A percentile compares a stretch with the other conserved stretches of the same genome.
These are phyloP conservation scores for Equus przewalskii DNA, from an alignment of 2,113 vertebrate genomes.

Conservation along the genomic window DNA sequence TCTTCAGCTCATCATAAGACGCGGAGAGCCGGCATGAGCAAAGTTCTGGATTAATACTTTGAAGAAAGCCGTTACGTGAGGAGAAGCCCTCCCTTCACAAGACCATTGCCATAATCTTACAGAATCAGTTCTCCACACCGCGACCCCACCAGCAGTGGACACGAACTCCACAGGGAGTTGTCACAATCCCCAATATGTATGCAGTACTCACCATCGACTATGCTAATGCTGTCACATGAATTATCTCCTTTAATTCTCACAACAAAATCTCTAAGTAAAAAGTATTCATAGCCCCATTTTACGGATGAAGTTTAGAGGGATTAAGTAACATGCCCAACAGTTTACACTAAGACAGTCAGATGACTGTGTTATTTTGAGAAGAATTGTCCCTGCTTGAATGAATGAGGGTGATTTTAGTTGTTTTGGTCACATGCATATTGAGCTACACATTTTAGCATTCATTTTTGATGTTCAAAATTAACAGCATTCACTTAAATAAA, in stretches of 20 bases:
- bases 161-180: too few relatives aligned
- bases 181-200: neutral
- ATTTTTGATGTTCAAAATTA: neutral
- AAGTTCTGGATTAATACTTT: slow-evolving; percentile 26
- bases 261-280: neutral
- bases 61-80: neutral
- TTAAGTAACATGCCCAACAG: neutral
- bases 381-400: neutral
- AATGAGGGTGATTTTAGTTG: neutral
- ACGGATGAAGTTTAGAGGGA: neutral
- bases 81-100: neutral
- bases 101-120: neutral
- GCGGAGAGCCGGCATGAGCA: neutral
- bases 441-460: neutral
- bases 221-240: neutral
- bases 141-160: neutral
- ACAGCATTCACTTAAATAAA: slow-evolving; percentile 22
- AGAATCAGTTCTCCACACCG: neutral
- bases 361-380: neutral
- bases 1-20: neutral
- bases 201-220: neutral
- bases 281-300: neutral
- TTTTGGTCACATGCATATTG: neutral
- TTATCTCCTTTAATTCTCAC: neutral
- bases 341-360: neutral